Evolutionary conservation across 2,888 invertebrate genomes (phyloP).

Genomic region (Aleiodes testaceus): DNA sequence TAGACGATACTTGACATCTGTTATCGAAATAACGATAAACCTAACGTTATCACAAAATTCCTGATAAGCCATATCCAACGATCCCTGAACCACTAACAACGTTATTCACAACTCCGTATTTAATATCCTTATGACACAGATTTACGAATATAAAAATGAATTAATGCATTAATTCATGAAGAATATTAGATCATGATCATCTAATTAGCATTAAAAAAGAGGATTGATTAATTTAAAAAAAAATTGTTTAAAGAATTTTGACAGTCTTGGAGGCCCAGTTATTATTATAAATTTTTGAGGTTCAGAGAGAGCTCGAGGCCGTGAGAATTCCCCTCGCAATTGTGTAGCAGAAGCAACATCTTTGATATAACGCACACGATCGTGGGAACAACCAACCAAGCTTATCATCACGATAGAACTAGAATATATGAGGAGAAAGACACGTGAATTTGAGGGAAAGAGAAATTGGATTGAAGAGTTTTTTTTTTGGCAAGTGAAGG

Average conservation of each 20-base stretch:
- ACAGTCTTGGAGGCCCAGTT: too few species aligned
- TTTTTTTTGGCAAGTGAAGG: background rate
- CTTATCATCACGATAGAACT: background rate
- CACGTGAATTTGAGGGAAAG: background rate
- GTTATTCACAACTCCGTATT: background rate
- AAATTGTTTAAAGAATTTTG: too few species aligned
- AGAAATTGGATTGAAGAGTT: background rate
- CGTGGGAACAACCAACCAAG: constrained; percentile 4
- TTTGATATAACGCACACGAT: background rate
- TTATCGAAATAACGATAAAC: constrained; percentile 50
- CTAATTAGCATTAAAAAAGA: too few species aligned
- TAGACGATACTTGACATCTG: constrained; percentile 39
- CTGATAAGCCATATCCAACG: constrained; percentile 47
- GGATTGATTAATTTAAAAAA: too few species aligned
- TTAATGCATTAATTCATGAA: background rate
- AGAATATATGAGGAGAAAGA: background rate
- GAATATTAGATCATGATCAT: too few species aligned
- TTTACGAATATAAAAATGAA: background rate
- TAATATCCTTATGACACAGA: constrained; percentile 1
- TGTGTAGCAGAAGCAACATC: too few species aligned
- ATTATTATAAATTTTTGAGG: too few species aligned
- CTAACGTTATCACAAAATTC: constrained; percentile 54
- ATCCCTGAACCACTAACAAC: constrained; percentile 1
- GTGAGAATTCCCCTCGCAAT: too few species aligned
- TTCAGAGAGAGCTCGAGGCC: too few species aligned